phyloP scores from a whole-genome alignment of 2,113 vertebrate species.

The Motacilla alba region DNA sequence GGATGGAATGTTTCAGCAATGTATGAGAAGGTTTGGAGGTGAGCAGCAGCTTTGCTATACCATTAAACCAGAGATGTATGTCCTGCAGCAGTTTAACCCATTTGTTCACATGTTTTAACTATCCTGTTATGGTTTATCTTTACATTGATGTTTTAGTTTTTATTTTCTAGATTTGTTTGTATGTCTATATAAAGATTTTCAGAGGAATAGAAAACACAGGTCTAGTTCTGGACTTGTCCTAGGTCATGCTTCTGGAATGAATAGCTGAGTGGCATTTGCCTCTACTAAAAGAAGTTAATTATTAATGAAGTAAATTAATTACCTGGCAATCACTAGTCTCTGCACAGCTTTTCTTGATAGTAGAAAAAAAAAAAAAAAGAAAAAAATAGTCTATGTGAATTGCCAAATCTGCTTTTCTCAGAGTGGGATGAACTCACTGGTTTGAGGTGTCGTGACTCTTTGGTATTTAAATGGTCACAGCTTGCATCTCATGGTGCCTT shows the following conservation, averaged over 20 bases:
- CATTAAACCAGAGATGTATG: background rate
- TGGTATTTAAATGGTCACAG: background rate
- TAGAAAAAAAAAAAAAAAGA: background rate
- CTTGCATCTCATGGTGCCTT: background rate
- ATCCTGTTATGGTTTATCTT: background rate
- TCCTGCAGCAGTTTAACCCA: background rate
- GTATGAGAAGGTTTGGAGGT: slow-evolving; percentile 78
- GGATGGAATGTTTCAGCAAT: slow-evolving; percentile 88
- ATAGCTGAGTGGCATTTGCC: background rate
- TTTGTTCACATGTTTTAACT: background rate
- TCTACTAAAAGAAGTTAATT: background rate
- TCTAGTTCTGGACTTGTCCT: background rate
- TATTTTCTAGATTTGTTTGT: background rate
- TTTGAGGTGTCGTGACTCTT: background rate
- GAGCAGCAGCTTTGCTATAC: slow-evolving; percentile 40
- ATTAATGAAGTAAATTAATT: background rate
- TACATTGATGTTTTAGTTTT: background rate
- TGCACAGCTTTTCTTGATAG: background rate
- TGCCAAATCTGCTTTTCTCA: background rate
- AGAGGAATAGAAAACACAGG: background rate
- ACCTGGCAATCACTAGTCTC: background rate
- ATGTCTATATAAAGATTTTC: background rate
- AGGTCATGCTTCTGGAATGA: background rate
- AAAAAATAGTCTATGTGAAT: background rate
- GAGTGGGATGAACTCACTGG: background rate